phyloP scores from a whole-genome alignment of 2,888 invertebrate genomes.

The Agonopterix heracliana region DNA sequence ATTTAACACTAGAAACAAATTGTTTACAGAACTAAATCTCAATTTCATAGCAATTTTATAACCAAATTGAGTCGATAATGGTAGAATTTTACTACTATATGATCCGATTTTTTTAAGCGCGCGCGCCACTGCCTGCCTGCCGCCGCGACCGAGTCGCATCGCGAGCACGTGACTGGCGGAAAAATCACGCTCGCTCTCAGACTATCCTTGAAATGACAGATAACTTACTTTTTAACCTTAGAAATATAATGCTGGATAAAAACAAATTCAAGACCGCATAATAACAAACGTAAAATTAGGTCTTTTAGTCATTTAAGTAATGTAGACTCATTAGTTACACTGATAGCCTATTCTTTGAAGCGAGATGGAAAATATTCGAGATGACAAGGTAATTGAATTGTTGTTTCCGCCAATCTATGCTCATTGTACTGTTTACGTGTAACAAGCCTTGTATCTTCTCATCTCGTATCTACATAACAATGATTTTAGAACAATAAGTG shows the following conservation, averaged over 20 bases:
- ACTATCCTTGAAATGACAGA: constrained; percentile 37
- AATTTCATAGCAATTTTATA: too few relatives aligned
- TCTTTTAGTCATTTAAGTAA: not conserved
- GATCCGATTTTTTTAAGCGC: constrained; percentile 1
- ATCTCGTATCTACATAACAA: constrained; percentile 58
- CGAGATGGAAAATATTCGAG: constrained; percentile 22
- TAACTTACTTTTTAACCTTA: constrained; percentile 14
- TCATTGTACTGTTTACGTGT: constrained; percentile 38
- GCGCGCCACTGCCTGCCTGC: constrained; percentile 3
- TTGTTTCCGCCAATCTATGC: constrained; percentile 55
- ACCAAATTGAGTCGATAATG: not conserved
- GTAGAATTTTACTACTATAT: not conserved
- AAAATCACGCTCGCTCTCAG: constrained; percentile 27
- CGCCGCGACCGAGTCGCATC: constrained; percentile 4
- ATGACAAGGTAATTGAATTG: constrained; percentile 48
- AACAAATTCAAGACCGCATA: not conserved
- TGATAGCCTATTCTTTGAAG: constrained; percentile 19
- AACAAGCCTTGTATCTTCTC: constrained; percentile 30
- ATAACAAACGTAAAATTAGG: not conserved
- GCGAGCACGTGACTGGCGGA: constrained; percentile 29
- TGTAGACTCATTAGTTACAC: constrained; percentile 27
- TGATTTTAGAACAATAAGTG: constrained; percentile 57
- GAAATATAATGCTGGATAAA: not conserved
- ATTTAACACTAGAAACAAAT: too few relatives aligned
- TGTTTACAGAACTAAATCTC: too few relatives aligned